phyloP scores from a whole-genome alignment of 2,113 vertebrate genomes.

The Todiramphus chloris region DNA sequence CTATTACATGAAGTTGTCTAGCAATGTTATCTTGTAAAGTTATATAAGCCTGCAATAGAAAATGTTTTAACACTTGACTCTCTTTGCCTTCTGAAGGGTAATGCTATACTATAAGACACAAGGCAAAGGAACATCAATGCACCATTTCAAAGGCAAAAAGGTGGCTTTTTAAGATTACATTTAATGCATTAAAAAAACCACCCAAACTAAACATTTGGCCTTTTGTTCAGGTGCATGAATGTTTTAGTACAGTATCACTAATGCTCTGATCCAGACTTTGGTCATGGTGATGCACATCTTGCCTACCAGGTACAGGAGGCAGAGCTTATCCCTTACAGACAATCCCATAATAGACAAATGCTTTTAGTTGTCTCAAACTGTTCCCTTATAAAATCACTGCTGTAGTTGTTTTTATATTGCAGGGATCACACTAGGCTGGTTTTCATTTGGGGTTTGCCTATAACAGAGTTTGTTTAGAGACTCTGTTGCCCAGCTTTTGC shows the following conservation, averaged over 20 bases:
- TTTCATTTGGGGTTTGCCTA: not conserved
- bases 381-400: not conserved
- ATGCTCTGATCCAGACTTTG: not conserved
- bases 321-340: not conserved
- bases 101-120: not conserved
- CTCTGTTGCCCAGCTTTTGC: not conserved
- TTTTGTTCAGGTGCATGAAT: not conserved
- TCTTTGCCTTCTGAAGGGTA: not conserved
- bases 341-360: not conserved
- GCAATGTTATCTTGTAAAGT: not conserved
- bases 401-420: not conserved
- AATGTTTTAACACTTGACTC: not conserved
- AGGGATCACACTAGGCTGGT: not conserved
- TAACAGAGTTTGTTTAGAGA: not conserved
- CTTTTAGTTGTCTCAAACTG: not conserved
- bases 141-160: not conserved
- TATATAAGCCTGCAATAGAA: not conserved
- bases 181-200: not conserved
- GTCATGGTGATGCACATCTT: not conserved
- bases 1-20: not conserved
- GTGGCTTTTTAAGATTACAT: not conserved
- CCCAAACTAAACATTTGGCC: too few species aligned
- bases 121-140: not conserved
- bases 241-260: not conserved
- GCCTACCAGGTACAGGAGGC: not conserved